phyloP scores from a whole-genome alignment of 2,113 vertebrate genomes.

The Hylia prasina region DNA sequence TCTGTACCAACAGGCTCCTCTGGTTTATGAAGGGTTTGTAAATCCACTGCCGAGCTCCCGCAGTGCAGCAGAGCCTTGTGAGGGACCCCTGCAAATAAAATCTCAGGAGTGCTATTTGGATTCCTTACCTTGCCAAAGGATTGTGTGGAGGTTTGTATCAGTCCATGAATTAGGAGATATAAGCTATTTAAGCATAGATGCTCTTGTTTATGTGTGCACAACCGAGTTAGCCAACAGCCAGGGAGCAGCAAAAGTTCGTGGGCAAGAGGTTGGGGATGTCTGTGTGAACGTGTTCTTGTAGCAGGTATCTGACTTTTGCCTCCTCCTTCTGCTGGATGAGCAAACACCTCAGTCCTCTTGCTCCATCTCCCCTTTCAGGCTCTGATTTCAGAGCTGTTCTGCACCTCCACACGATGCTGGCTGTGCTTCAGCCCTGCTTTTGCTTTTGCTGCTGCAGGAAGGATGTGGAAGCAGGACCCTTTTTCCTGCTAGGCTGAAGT shows the following conservation, averaged over 20 bases:
- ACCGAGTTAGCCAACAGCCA: not conserved
- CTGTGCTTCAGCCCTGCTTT: not conserved
- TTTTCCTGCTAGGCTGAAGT: not conserved
- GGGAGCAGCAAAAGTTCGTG: not conserved
- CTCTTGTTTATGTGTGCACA: not conserved
- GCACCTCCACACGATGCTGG: fast-evolving
- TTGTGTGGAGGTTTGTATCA: not conserved
- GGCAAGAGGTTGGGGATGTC: not conserved
- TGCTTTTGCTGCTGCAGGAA: not conserved
- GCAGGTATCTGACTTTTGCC: not conserved
- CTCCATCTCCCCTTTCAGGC: not conserved
- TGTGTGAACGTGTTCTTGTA: fast-evolving
- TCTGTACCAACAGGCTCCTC: not conserved
- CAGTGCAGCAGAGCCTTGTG: not conserved
- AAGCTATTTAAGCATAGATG: not conserved
- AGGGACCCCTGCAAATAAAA: not conserved
- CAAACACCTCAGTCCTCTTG: not conserved
- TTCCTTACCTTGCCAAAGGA: not conserved
- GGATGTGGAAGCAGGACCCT: not conserved
- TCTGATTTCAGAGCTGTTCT: not conserved
- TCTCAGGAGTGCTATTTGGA: not conserved
- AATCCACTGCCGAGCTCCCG: not conserved
- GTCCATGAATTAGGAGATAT: not conserved
- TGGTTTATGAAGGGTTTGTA: not conserved
- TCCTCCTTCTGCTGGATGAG: not conserved